These are phyloP conservation scores for Vicugna pacos DNA, from an alignment of 2,113 vertebrate species.

Conservation along the genomic window DNA sequence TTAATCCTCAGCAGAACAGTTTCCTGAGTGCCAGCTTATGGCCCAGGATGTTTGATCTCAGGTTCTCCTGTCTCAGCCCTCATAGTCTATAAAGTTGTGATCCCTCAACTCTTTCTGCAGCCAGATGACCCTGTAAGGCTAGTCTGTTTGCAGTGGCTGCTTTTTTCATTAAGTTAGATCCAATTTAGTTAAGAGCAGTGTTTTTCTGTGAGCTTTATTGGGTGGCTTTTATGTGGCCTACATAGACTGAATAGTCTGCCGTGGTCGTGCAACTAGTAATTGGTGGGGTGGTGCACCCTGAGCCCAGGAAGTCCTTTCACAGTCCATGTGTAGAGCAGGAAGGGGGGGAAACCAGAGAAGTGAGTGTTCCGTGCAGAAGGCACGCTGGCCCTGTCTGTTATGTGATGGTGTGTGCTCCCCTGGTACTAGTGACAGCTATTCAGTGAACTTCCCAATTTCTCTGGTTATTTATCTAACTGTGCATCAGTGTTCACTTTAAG, in stretches of 20 bases:
- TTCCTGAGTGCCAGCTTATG: neutral
- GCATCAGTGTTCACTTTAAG: neutral
- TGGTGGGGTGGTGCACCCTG: neutral
- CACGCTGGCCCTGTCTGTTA: neutral
- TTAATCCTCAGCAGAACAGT: neutral
- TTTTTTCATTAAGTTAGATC: conserved; percentile 1
- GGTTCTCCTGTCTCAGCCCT: neutral
- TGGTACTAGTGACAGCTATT: neutral
- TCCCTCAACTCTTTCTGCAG: neutral
- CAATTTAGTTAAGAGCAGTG: neutral
- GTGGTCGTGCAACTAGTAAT: neutral
- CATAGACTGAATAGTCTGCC: neutral
- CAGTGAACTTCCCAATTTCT: neutral
- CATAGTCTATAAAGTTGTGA: neutral
- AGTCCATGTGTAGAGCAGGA: neutral
- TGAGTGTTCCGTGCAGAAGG: neutral
- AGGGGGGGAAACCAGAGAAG: neutral
- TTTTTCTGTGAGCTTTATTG: neutral
- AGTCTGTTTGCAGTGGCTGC: neutral
- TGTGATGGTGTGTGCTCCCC: too few relatives aligned
- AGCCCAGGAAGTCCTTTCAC: neutral
- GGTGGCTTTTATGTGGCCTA: neutral
- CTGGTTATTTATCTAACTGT: neutral
- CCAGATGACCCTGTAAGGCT: neutral
- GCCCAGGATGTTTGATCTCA: neutral